Evolutionary conservation across 2,113 vertebrate species (phyloP).

Genomic region (Polyodon spathula): DNA sequence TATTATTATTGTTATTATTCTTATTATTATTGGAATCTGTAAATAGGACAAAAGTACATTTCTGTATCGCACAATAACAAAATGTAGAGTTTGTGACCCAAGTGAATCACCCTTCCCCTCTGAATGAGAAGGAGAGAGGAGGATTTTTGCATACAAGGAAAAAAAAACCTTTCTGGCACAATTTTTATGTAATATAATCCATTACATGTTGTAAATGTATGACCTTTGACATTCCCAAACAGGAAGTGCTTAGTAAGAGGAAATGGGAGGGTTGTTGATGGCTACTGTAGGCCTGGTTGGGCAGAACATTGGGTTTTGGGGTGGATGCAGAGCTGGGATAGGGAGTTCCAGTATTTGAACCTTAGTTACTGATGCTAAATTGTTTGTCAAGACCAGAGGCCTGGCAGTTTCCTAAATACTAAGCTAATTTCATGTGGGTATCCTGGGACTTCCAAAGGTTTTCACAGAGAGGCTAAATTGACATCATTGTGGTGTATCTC

Average conservation of each 20-base stretch:
- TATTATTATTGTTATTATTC: too few species aligned
- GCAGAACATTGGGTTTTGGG: not conserved
- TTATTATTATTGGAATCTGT: too few species aligned
- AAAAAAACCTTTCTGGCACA: slow-evolving; percentile 35
- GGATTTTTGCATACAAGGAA: slow-evolving; percentile 36
- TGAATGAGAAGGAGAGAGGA: slow-evolving; percentile 21
- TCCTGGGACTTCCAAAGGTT: too few species aligned
- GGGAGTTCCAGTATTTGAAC: not conserved
- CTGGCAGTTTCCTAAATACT: too few species aligned
- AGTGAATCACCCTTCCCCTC: slow-evolving; percentile 32
- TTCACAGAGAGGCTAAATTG: too few species aligned
- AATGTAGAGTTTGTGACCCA: slow-evolving; percentile 58
- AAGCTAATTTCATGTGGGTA: too few species aligned
- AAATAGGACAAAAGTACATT: slow-evolving; percentile 58
- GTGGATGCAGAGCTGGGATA: not conserved
- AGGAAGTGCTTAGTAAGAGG: slow-evolving; percentile 24
- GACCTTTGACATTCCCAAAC: slow-evolving; percentile 45
- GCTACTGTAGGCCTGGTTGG: not conserved
- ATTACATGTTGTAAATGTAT: slow-evolving; percentile 49
- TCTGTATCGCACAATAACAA: slow-evolving; percentile 58
- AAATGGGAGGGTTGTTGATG: not conserved
- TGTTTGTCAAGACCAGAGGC: too few species aligned
- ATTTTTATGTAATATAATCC: slow-evolving; percentile 53
- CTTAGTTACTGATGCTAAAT: too few species aligned
- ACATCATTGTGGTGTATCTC: too few species aligned